A percentile compares a stretch with the other conserved stretches of the same genome.
Evolutionary conservation across 2,797 vertebrate genomes (phyloP).

Genomic region (Brachyrhaphis roseni): DNA sequence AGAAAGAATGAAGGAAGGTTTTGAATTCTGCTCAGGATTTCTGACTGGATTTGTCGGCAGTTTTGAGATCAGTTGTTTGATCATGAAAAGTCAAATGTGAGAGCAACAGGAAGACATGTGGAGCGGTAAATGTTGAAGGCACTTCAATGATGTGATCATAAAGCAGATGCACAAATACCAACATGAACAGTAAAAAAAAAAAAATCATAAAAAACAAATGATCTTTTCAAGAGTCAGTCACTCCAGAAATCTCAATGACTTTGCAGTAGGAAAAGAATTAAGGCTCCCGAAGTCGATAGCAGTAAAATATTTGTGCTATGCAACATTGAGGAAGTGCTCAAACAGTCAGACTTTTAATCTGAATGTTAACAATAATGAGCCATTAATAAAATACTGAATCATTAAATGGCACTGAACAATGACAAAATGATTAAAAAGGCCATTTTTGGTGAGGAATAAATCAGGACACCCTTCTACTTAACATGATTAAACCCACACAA

Average conservation of each 20-base stretch:
- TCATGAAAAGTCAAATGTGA: neutral
- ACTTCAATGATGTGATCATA: neutral
- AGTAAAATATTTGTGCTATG: too few species aligned
- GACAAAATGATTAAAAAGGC: neutral
- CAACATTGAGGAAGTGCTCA: too few species aligned
- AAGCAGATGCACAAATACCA: neutral
- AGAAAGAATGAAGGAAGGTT: slow-evolving; percentile 20
- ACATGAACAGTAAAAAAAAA: neutral
- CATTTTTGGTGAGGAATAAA: neutral
- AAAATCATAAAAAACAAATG: neutral
- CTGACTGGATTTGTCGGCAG: slow-evolving; percentile 4
- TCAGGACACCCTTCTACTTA: neutral
- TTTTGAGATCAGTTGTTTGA: neutral
- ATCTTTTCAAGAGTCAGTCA: neutral
- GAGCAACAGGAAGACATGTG: neutral
- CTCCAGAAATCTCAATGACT: neutral
- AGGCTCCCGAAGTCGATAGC: neutral
- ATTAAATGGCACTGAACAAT: neutral
- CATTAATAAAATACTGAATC: neutral
- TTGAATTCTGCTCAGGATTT: neutral
- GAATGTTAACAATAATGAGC: neutral
- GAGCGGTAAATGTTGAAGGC: neutral
- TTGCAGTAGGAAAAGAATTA: neutral
- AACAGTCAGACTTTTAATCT: neutral
- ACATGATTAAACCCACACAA: neutral